A percentile compares a stretch with the other conserved stretches of the same genome.
Evolutionary conservation across 2,888 invertebrate genomes (phyloP).

Genomic region (Tricholauxania praeusta): DNA sequence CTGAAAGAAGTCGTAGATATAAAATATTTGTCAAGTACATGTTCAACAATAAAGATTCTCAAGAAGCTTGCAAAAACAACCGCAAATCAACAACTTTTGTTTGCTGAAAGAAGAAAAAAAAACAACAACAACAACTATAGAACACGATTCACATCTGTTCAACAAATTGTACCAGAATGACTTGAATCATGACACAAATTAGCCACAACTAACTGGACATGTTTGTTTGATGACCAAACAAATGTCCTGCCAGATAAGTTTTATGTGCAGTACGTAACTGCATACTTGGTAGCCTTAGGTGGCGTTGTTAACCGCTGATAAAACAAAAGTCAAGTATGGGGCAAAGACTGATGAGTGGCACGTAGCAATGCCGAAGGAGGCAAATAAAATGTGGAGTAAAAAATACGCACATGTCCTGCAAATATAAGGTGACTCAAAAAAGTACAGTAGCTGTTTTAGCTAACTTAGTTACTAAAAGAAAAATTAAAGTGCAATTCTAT

Average conservation of each 20-base stretch:
- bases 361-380: background rate
- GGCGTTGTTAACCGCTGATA: background rate
- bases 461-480: too few species aligned
- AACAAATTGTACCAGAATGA: conserved; percentile 59
- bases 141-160: conserved; percentile 55
- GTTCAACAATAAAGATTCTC: conserved; percentile 19
- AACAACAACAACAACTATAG: conserved; percentile 12
- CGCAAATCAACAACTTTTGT: conserved; percentile 42
- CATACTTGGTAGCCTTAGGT: conserved; percentile 35
- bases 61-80: background rate
- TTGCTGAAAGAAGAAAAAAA: conserved; percentile 41
- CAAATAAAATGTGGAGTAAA: background rate
- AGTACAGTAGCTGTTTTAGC: too few species aligned
- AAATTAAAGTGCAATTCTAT: too few species aligned
- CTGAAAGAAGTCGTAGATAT: conserved; percentile 5
- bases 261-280: background rate
- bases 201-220: conserved; percentile 57
- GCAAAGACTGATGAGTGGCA: conserved; percentile 31
- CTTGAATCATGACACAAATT: conserved; percentile 61
- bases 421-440: background rate
- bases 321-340: conserved; percentile 5
- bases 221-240: conserved; percentile 58
- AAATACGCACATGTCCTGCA: conserved; percentile 27
- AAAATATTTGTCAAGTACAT: conserved; percentile 39
- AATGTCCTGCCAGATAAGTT: conserved; percentile 51